Base-by-base conservation (phyloP, 2,888 invertebrate genomes). In the Stenurella melanura region DNA sequence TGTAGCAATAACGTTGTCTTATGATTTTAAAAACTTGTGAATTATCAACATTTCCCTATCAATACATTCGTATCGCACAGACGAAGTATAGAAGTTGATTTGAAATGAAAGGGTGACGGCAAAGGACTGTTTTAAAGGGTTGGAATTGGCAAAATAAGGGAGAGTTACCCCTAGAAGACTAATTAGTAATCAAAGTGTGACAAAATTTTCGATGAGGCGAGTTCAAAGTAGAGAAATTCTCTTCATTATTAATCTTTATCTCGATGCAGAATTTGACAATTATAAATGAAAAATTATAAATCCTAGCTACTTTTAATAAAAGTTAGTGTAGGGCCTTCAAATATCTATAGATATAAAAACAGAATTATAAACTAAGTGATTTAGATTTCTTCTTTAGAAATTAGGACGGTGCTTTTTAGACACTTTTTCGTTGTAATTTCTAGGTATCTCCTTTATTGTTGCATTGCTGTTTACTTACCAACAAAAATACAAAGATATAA, bases 131-230 rank as follows among this genome's bases (percentile, higher is more conserved):
- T 81, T 80, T 79, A 88, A 88, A 88, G 87, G 88, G 88, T 87
- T 89, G 88, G 89, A 88, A 89, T 89, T 87, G 88, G 88, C 87
- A 81, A 88, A 89, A 89, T 89, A 88, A 88, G 88, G 88, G 88
- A 88, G 87, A 83, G 83, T 83, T 83, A 85, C 87, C 88, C 89
- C 89, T 89, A 90, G 89, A 90, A 90, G 91, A 89, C 91, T 91
- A 91, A 92, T 91, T 91, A 91, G 91, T 91, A 91, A 91, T 92
- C 92, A 91, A 92, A 92, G 92, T 91, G 88, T 88, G 88, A 88
- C 88, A 87, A 88, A 88, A 88, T 88, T 88, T 82, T 78, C 84
- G 82, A 84, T 81, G 84, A 85, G 81, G 78, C 77, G 73, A 74
- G 78, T 78, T 81, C 81, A 80, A 81, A 81, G 81, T 80, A 81